Evolutionary conservation across 2,113 vertebrate species (phyloP), one percentile per base, ranked within the genome.

Genomic region (Steatornis caripensis): DNA sequence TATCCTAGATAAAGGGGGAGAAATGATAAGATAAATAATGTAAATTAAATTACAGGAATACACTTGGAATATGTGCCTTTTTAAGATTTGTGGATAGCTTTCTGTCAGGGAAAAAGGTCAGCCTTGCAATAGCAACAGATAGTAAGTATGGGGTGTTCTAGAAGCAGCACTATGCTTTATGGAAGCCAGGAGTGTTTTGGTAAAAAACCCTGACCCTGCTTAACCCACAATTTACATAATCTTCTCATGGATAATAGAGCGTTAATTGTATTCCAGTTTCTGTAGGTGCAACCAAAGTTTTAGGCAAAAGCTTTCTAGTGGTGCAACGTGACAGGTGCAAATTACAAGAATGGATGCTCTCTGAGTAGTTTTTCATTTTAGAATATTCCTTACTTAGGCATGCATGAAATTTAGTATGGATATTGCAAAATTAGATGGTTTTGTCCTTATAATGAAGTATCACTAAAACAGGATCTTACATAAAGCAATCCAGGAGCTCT

Each of bases 221-320:
- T 95, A 91, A 91, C 84, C 74, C 78, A 45, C 53, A 61, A n/a
- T 89, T 96, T 94, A 55, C 81, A 32, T 95, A 93, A 92, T 95
- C 60, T 81, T 91, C 89, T 94, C 60, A 19, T 36, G 87, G 60
- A 64, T 91, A 81, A 81, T 87, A 34, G n/a, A 81, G n/a, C 0
- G 2, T 89, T 92, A 89, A 82, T 87, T 95, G 76, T 86, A 61
- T 90, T 86, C 64, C 39, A 39, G 34, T 85, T 91, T 91, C 82
- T 62, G 43, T 46, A 39, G 0, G 0, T 64, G 64, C 71, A 64
- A 11, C 22, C 43, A 34, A 14, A 78, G 46, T 88, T 95, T 71
- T 66, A 70, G 60, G 86, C 51, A 78, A 74, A 90, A 75, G 27
- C 76, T 95, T 77, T 39, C 58, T 72, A 60, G 29, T 36, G n/a